A percentile compares a stretch with the other conserved stretches of the same genome.
Evolutionary conservation across 2,113 vertebrate species (phyloP).

Genomic region (Apaloderma vittatum): DNA sequence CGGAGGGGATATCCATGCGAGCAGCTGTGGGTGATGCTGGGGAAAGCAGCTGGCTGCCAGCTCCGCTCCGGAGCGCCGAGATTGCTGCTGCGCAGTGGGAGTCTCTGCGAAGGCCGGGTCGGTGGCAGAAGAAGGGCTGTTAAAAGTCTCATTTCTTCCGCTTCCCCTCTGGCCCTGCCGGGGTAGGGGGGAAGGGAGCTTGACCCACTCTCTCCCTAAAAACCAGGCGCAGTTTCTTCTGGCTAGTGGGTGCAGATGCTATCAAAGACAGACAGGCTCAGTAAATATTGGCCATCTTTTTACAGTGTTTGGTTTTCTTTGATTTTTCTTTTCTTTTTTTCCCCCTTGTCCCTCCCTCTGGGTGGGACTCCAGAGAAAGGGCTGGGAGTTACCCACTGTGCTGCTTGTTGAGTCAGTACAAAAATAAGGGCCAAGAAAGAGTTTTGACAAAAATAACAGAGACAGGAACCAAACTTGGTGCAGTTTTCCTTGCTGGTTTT

Average conservation of each 20-base stretch:
- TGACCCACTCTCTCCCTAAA: fast-evolving
- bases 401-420: background rate
- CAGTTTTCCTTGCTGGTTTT: background rate
- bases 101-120: background rate
- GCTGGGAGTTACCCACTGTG: background rate
- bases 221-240: background rate
- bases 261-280: background rate
- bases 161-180: background rate
- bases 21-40: background rate
- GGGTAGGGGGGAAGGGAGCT: background rate
- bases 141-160: background rate
- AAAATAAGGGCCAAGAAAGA: background rate
- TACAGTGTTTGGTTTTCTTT: background rate
- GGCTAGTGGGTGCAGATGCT: background rate
- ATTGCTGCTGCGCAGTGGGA: background rate
- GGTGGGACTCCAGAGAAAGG: background rate
- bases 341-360: too few species aligned
- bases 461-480: background rate
- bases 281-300: background rate
- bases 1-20: background rate
- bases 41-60: background rate
- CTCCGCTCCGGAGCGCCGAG: background rate
- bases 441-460: background rate
- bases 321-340: background rate
- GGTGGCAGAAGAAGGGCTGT: background rate